Evolutionary conservation across 1,140 invertebrate species (phyloP).

Genomic region (Aphaenogaster rudis): DNA sequence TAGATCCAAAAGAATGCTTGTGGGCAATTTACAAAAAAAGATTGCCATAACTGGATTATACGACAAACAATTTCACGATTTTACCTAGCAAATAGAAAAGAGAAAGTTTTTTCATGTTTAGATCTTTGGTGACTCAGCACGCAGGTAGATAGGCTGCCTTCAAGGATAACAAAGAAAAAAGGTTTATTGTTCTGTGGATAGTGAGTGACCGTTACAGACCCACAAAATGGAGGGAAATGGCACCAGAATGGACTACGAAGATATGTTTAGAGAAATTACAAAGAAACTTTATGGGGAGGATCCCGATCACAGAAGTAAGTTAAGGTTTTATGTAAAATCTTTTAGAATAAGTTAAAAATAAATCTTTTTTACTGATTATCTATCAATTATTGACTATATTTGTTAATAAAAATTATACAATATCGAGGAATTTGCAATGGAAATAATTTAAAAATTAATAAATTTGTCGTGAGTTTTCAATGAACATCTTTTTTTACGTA

Average conservation of each 20-base stretch:
- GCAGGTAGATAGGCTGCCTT: constrained; percentile 74
- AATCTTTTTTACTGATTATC: not conserved
- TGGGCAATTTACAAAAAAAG: not conserved
- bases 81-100: not conserved
- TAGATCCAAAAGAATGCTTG: not conserved
- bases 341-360: not conserved
- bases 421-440: not conserved
- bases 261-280: constrained; percentile 95
- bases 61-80: too few species aligned
- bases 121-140: constrained; percentile 36
- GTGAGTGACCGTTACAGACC: not conserved
- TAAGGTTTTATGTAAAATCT: not conserved
- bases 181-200: constrained; percentile 54
- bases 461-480: not conserved
- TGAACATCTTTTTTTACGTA: not conserved
- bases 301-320: constrained; percentile 86
- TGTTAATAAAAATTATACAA: not conserved
- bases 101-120: constrained; percentile 7
- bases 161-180: not conserved
- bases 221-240: constrained; percentile 85
- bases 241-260: constrained; percentile 89
- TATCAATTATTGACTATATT: constrained; percentile 17
- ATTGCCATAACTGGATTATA: not conserved
- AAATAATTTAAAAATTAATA: constrained; percentile 21
- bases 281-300: constrained; percentile 96